Evolutionary conservation across 1,140 invertebrate genomes (phyloP), one percentile per base, ranked within the genome.

Genomic region (Augochlora pura): DNA sequence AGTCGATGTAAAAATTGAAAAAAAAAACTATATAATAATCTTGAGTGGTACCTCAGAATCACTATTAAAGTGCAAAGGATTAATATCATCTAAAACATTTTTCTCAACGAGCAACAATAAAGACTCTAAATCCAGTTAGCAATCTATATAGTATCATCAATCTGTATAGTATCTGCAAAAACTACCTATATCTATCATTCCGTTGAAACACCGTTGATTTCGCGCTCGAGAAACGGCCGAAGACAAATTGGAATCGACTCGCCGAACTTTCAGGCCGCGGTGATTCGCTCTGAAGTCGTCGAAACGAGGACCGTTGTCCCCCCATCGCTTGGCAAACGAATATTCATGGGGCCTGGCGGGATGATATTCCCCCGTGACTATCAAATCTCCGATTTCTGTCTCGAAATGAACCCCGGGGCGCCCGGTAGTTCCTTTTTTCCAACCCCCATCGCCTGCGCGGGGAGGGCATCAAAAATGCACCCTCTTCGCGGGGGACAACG

Each of bases 401-500:
- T 6, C 16, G 49, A 52, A 21, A 52, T 21, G 49, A 52, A 52
- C 49, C 16, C 12, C 49, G 14, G 12, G 14, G 49, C 49, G 49
- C 5, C 5, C 49, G 49, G 0, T 4, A 16, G 14, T 16, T 18
- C 16, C 16, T 52, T 18, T 14, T 49, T 21, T 52, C 49, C 12
- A 65, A 60, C 32, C 46, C 52, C 46, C 69, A 72, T 67, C 42
- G 23, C 12, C 25, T 27, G 49, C 66, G n/a, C 79, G 10, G 64
- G n/a, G 16, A n/a, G 64, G n/a, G 16, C 16, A 32, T 69, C 16
- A 59, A 74, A 74, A 79, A 70, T 59, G 65, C 75, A 74, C 75
- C 81, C 81, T 59, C 7, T 16, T 52, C 0, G 4, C 5, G 0
- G 49, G 49, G 7, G 49, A 21, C 49, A n/a, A 5, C 4, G 42